Evolutionary conservation across 1,140 invertebrate species (phyloP), one percentile per base, ranked within the genome.

Genomic region (Heliconius eleuchia): DNA sequence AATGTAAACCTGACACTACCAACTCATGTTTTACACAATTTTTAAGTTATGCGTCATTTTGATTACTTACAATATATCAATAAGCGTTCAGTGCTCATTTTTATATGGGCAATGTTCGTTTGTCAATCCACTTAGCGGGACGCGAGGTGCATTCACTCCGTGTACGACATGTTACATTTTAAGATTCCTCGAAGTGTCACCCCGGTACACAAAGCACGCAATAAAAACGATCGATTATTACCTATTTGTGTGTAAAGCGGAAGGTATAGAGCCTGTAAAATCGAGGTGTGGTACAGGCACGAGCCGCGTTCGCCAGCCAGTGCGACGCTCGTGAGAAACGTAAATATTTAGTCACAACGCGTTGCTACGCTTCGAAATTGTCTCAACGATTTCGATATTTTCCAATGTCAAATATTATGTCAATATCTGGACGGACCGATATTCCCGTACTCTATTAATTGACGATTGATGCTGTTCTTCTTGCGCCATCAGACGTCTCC

Each of bases 191-290:
- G 93, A 94, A 94, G 77, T 91, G 83, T 91, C 90, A 88, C 87
- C 82, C 80, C 80, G 79, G 77, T 83, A 86, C 88, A 86, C 81
- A 82, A 37, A 37, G 66, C 81, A 86, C 87, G 91, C 90, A 93
- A 94, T 94, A 94, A 94, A 93, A 91, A 83, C 91, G 87, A 94
- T 94, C 91, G 93, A 94, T 94, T 94, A 93, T 94, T 94, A 92
- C 90, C 89, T 91, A 93, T 93, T 93, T 90, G 93, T 94, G 91
- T 94, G 92, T 91, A 93, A 93, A 92, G 92, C 89, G 91, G 91
- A 93, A 92, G 92, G 87, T 89, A 91, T 88, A 87, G 84, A 80
- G 76, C 79, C 72, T 76, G 80, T 79, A 73, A 79, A 81, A 76
- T 74, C 78, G 82, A 87, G 84, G 81, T 81, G 86, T 80, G 85